Conservation (phyloP, 2,113 vertebrate species). For the Hypanus sabinus region DNA sequence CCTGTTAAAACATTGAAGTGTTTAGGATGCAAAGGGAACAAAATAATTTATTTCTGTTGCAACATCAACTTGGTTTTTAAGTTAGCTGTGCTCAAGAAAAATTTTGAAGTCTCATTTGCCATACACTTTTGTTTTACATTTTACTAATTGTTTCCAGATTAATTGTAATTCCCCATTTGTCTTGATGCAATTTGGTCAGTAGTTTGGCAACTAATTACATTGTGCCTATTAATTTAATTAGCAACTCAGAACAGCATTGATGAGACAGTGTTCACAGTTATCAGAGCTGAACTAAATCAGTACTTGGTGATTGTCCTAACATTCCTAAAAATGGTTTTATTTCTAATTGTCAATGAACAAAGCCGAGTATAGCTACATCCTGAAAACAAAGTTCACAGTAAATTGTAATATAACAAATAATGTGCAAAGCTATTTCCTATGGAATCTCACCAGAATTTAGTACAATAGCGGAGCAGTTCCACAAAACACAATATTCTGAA, state of each 20-base stretch:
- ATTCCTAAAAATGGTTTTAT: not conserved
- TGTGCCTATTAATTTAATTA: no score
- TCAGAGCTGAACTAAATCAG: not conserved
- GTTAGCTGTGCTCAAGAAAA: not conserved
- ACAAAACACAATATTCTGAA: slow-evolving; percentile 17
- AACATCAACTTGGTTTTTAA: not conserved
- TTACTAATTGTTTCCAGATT: no score
- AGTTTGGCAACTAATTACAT: no score
- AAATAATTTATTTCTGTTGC: not conserved
- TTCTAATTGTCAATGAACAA: no score
- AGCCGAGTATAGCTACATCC: no score
- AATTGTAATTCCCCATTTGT: no score
- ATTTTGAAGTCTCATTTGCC: no score
- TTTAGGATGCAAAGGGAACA: not conserved
- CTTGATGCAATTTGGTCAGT: no score
- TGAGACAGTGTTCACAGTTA: not conserved
- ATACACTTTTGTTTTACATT: no score
- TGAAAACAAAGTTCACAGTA: slow-evolving; percentile 13
- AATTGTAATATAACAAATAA: not conserved
- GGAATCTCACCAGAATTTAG: not conserved
- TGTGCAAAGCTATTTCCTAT: slow-evolving; percentile 24
- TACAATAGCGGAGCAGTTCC: not conserved
- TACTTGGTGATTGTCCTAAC: not conserved
- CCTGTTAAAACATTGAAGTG: no score
- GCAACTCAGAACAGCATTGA: no score